These are phyloP conservation scores for Leptopilina boulardi DNA, from an alignment of 1,140 invertebrate genomes.

Conservation along the genomic window DNA sequence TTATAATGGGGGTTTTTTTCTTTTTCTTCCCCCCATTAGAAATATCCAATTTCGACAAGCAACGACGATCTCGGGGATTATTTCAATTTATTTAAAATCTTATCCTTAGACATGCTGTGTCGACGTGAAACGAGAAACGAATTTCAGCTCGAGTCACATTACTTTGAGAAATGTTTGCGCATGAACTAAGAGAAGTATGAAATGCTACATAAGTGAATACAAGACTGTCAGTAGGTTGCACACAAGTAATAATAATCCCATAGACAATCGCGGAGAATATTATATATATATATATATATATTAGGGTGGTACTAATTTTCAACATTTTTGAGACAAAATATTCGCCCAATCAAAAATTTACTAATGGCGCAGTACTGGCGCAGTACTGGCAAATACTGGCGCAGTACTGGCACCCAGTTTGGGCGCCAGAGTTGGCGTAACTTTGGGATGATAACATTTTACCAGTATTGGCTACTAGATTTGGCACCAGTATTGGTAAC, in stretches of 20 bases:
- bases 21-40: not conserved
- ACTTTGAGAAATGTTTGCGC: constrained; percentile 8
- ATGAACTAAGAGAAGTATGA: not conserved
- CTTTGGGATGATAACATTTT: too few relatives aligned
- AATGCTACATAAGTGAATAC: constrained; percentile 8
- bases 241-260: not conserved
- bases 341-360: too few relatives aligned
- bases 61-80: not conserved
- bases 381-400: too few relatives aligned
- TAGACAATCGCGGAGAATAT: not conserved
- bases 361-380: too few relatives aligned
- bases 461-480: too few relatives aligned
- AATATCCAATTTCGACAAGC: not conserved
- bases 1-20: too few relatives aligned
- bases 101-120: not conserved
- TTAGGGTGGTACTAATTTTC: too few relatives aligned
- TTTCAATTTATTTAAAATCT: constrained; percentile 17
- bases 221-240: not conserved
- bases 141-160: constrained; percentile 10
- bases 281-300: too few relatives aligned
- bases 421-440: too few relatives aligned
- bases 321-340: too few relatives aligned
- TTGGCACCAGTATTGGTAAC: too few relatives aligned
- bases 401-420: too few relatives aligned
- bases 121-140: constrained; percentile 23